phyloP scores from a whole-genome alignment of 92 coral and sea anemone species.

The Metridium senile region DNA sequence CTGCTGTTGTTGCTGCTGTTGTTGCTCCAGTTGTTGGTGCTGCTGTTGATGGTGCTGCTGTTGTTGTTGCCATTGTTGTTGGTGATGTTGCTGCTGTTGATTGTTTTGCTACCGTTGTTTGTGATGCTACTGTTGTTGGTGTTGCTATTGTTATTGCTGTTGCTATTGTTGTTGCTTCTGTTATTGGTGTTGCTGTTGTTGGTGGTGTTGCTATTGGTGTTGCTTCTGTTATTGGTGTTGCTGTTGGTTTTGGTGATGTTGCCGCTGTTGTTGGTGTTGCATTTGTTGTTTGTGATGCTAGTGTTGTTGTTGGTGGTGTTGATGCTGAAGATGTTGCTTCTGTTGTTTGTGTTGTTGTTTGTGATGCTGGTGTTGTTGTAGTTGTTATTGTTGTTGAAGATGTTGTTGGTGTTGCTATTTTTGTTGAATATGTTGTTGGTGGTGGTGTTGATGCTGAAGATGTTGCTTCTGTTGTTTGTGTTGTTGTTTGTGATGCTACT shows the following conservation, averaged over 20 bases:
- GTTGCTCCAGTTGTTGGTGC: slow-evolving; percentile 6
- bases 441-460: too few species aligned
- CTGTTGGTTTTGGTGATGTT: neutral
- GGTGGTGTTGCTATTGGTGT: neutral
- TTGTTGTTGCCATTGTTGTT: neutral
- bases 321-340: neutral
- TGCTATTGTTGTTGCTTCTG: neutral
- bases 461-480: too few species aligned
- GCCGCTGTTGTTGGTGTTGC: neutral
- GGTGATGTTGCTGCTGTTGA: neutral
- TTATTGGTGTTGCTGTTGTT: neutral
- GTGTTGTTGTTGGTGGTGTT: neutral
- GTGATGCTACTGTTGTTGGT: neutral
- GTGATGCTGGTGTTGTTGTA: neutral
- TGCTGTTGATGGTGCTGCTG: neutral
- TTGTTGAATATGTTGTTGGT: neutral
- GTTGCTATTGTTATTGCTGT: neutral
- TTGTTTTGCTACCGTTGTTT: neutral
- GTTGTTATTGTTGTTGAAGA: neutral
- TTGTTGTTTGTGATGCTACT: too few species aligned
- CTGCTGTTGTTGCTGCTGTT: neutral
- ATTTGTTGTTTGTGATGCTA: neutral
- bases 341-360: neutral
- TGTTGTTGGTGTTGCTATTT: neutral
- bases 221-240: neutral